A percentile compares a stretch with the other conserved stretches of the same genome.
Conservation (phyloP, 2,797 vertebrate genomes). For the Mus minutoides region DNA sequence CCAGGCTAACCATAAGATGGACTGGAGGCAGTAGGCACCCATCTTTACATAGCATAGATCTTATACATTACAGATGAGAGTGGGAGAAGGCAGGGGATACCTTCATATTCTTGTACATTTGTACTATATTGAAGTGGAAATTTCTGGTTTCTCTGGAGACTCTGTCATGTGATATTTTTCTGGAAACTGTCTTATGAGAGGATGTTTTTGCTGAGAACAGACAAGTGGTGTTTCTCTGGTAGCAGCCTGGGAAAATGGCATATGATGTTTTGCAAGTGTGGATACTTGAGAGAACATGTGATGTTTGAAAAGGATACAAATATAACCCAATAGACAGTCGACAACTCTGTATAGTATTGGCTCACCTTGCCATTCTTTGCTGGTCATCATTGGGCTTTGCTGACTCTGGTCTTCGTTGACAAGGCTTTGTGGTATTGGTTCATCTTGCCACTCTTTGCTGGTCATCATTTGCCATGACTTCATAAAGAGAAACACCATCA, state of each 20-base stretch:
- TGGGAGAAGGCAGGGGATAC: background rate
- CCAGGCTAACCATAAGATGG: background rate
- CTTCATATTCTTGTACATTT: background rate
- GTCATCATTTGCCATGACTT: background rate
- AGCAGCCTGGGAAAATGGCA: background rate
- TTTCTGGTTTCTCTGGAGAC: background rate
- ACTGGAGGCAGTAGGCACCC: background rate
- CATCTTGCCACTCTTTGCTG: background rate
- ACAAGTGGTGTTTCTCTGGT: background rate
- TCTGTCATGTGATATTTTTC: background rate
- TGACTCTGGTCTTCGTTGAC: background rate
- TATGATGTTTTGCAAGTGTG: background rate
- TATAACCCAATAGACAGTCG: background rate
- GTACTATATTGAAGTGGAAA: background rate
- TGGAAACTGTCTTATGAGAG: background rate
- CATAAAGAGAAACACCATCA: background rate
- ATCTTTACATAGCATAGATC: background rate
- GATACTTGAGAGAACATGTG: background rate
- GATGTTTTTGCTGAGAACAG: background rate
- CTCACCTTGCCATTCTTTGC: background rate
- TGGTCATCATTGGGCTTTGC: background rate
- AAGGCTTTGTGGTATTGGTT: background rate
- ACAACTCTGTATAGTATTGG: no score
- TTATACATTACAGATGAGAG: background rate
- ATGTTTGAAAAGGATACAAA: background rate